These are phyloP conservation scores for Labia minor DNA, from an alignment of 2,888 invertebrate genomes.

Conservation along the genomic window DNA sequence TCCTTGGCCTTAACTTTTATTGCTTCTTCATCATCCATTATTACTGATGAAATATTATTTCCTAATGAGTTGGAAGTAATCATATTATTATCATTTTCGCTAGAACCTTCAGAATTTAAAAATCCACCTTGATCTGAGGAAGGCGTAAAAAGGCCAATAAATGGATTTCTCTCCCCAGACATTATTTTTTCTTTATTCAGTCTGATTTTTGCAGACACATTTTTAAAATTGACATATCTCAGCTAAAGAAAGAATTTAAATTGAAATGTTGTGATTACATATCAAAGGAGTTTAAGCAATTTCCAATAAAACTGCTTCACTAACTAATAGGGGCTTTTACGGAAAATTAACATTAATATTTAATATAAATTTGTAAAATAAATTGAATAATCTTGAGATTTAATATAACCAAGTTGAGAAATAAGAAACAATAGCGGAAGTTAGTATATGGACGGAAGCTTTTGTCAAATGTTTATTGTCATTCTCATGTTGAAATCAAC, in stretches of 20 bases:
- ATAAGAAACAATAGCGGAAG: slow-evolving; percentile 8
- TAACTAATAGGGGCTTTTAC: neutral
- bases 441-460: slow-evolving; percentile 13
- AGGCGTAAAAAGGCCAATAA: neutral
- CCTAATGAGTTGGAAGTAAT: neutral
- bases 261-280: neutral
- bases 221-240: neutral
- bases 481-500: neutral
- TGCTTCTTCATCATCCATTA: slow-evolving; percentile 16
- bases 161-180: neutral
- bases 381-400: neutral
- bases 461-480: slow-evolving; percentile 13
- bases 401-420: neutral
- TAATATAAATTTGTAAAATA: neutral
- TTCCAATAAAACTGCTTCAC: neutral
- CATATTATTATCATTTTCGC: neutral
- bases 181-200: neutral
- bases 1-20: slow-evolving; percentile 26
- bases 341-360: neutral
- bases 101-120: neutral
- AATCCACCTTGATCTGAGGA: neutral
- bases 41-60: neutral
- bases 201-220: neutral
- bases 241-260: neutral
- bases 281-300: neutral